phyloP scores from a whole-genome alignment of 2,113 vertebrate species.

The Mixornis gularis region DNA sequence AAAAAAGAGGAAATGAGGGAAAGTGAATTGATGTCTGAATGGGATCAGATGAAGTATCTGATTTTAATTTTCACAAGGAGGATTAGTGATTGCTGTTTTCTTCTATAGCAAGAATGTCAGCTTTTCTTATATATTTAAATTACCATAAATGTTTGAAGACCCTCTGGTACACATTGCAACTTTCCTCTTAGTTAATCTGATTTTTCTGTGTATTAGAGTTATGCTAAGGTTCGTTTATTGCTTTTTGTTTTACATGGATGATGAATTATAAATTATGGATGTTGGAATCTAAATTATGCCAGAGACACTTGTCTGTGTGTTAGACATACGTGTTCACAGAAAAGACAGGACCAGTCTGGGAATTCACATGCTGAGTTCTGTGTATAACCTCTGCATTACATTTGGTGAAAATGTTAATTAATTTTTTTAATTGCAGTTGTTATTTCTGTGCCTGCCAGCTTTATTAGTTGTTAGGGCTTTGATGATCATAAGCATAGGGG shows the following conservation, averaged over 20 bases:
- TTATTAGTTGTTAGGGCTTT: background rate
- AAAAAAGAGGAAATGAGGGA: background rate
- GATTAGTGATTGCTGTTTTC: background rate
- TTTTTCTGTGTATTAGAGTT: background rate
- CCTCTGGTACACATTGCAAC: background rate
- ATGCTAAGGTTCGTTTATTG: background rate
- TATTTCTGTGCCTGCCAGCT: background rate
- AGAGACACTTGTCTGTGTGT: background rate
- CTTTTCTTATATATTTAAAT: background rate
- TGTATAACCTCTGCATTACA: background rate
- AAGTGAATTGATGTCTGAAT: background rate
- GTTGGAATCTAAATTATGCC: background rate
- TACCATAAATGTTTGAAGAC: background rate
- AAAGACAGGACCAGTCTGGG: background rate
- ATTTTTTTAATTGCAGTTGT: conserved; percentile 5
- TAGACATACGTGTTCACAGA: background rate
- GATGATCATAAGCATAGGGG: background rate
- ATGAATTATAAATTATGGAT: background rate
- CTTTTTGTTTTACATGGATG: background rate
- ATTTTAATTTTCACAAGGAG: background rate
- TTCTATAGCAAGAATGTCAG: background rate
- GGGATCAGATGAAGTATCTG: background rate
- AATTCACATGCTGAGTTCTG: background rate
- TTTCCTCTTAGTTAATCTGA: background rate
- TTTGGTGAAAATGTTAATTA: conserved; percentile 9